These are phyloP conservation scores for Seira ritae DNA, from an alignment of 2,888 invertebrate species.

Conservation along the genomic window DNA sequence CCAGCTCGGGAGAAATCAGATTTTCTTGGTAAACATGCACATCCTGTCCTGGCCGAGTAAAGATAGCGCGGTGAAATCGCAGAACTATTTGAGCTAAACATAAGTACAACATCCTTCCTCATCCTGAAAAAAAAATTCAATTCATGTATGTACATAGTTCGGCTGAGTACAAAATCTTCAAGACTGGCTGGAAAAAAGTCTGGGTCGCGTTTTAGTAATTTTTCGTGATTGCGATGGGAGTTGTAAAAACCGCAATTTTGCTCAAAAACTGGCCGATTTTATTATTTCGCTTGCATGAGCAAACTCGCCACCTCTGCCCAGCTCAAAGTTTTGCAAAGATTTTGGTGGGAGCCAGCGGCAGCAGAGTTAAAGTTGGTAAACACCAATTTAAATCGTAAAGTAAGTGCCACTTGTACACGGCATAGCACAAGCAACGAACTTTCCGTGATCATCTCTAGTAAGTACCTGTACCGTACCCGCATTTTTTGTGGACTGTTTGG, in stretches of 20 bases:
- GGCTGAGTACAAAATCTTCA: background rate
- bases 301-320: background rate
- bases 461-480: background rate
- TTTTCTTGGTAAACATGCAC: constrained; percentile 30
- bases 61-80: too few relatives aligned
- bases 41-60: background rate
- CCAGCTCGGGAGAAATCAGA: constrained; percentile 38
- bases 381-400: background rate
- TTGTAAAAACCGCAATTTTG: too few relatives aligned
- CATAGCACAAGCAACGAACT: background rate
- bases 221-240: constrained; percentile 33
- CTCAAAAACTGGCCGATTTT: constrained; percentile 34
- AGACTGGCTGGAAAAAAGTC: background rate
- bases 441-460: background rate
- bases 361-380: background rate
- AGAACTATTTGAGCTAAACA: background rate
- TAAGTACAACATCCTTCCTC: background rate
- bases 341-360: background rate
- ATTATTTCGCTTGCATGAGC: constrained; percentile 38
- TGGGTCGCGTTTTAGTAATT: constrained; percentile 22
- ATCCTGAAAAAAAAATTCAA: background rate
- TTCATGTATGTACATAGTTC: too few relatives aligned
- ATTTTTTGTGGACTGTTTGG: background rate
- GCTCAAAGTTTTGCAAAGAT: too few relatives aligned
- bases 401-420: constrained; percentile 3